phyloP scores from a whole-genome alignment of 2,888 invertebrate genomes.

The Phengaris arion region DNA sequence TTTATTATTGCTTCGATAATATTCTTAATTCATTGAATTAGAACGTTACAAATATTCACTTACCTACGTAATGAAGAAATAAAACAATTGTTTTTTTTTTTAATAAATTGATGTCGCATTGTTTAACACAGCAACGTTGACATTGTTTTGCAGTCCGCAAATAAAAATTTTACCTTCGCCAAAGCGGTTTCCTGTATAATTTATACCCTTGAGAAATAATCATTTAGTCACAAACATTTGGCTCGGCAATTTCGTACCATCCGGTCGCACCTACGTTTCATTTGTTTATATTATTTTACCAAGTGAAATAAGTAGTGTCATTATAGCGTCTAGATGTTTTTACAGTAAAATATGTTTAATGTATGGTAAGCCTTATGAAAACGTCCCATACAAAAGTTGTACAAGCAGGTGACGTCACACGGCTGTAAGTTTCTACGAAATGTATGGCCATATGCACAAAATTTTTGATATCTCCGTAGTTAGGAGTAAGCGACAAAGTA shows the following conservation, averaged over 20 bases:
- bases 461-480: too few relatives aligned
- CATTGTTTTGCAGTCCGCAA: neutral
- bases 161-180: slow-evolving; percentile 20
- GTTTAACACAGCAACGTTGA: neutral
- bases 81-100: neutral
- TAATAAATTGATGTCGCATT: slow-evolving; percentile 15
- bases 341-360: neutral
- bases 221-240: slow-evolving; percentile 27
- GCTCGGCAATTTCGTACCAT: slow-evolving; percentile 14
- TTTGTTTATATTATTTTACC: slow-evolving; percentile 14
- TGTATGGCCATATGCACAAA: too few relatives aligned
- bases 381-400: too few relatives aligned
- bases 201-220: slow-evolving; percentile 23
- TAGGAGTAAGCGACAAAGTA: too few relatives aligned
- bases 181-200: slow-evolving; percentile 28
- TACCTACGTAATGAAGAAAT: neutral
- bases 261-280: slow-evolving; percentile 23
- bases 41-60: neutral
- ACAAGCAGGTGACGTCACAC: too few relatives aligned
- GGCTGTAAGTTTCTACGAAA: too few relatives aligned
- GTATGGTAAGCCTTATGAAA: too few relatives aligned
- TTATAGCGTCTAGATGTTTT: neutral
- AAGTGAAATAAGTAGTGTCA: neutral
- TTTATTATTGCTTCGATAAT: neutral
- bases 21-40: neutral